Evolutionary conservation across 2,113 vertebrate genomes (phyloP), one percentile per base, ranked within the genome.

Genomic region (Empidonax alnorum): DNA sequence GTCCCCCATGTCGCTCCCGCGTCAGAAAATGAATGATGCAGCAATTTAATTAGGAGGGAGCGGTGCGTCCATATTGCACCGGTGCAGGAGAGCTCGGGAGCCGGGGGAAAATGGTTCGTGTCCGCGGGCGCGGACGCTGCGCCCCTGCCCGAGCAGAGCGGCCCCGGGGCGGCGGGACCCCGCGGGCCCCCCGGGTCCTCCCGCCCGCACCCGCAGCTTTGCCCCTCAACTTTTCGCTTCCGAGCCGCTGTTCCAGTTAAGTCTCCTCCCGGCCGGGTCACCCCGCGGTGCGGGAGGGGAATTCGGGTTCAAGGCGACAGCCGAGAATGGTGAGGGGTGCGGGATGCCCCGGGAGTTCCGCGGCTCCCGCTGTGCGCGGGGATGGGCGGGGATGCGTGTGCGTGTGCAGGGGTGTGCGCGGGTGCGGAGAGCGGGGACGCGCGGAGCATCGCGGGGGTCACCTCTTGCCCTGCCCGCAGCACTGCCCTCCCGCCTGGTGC

Each of bases 21-120:
- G 47, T 75, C 96, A 83, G 83, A 65, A 94, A 95, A 94, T 69
- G 84, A 94, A 89, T 93, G 87, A 91, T 96, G 90, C 96, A 86
- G 94, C 87, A 47, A 67, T 95, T 94, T 90, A 92, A 94, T 92
- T 85, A 89, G 68, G 65, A 84, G 41, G 24, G 75, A 84, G 76
- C 63, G 24, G 55, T 56, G 90, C 93, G 84, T 92, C 96, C 90
- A 88, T 82, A 74, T 87, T 91, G 89, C 88, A 89, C 83, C 18
- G 69, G 9, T 5, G 61, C 37, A 69, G 37, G 84, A 37, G 69
- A 68, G 71, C 71, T 69, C 16, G 65, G 35, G 46, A 19, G 65
- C 53, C 46, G 74, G 27, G 62, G 30, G 44, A 91, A 89, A 77
- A 94, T 93, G 87, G 13, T 83, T 84, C 87, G 24, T 1, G 77